phyloP scores from a whole-genome alignment of 2,113 vertebrate genomes.

The Scomber scombrus region DNA sequence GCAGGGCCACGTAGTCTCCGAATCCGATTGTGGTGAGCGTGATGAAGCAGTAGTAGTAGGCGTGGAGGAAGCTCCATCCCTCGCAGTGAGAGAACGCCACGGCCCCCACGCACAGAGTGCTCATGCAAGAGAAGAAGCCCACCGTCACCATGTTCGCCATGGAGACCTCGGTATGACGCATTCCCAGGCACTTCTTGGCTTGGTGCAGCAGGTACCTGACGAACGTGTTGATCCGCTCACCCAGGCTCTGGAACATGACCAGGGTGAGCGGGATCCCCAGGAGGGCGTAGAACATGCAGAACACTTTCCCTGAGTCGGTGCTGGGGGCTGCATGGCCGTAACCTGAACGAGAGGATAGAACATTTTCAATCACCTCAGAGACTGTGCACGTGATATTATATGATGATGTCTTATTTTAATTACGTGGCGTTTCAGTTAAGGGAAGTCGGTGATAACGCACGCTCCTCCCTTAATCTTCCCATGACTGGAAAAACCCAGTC shows the following conservation, averaged over 20 bases:
- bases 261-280: slow-evolving; percentile 97
- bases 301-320: slow-evolving; percentile 96
- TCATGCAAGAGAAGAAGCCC: slow-evolving; percentile 95
- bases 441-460: background rate
- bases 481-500: slow-evolving; percentile 21
- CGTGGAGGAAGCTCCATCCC: slow-evolving; percentile 98
- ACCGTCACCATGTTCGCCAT: slow-evolving; percentile 99
- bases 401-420: background rate
- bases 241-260: slow-evolving; percentile 99
- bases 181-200: slow-evolving; percentile 92
- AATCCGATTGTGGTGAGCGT: slow-evolving; percentile 97
- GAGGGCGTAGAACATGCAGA: slow-evolving; percentile 98
- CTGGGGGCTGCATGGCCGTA: slow-evolving; percentile 98
- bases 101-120: slow-evolving; percentile 94
- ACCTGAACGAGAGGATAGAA: slow-evolving; percentile 81
- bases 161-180: slow-evolving; percentile 92
- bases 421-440: no score
- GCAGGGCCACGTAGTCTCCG: slow-evolving; percentile 90
- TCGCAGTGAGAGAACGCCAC: slow-evolving; percentile 94
- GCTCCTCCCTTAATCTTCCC: slow-evolving; percentile 5
- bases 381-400: background rate
- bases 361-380: background rate
- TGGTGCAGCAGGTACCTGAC: slow-evolving; percentile 94
- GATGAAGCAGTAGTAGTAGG: slow-evolving; percentile 99
- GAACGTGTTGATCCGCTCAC: slow-evolving; percentile 96